Percentiles rank a stretch among this genome's conserved stretches.
phyloP scores from a whole-genome alignment of 2,113 vertebrate genomes.

The Nothocercus julius region DNA sequence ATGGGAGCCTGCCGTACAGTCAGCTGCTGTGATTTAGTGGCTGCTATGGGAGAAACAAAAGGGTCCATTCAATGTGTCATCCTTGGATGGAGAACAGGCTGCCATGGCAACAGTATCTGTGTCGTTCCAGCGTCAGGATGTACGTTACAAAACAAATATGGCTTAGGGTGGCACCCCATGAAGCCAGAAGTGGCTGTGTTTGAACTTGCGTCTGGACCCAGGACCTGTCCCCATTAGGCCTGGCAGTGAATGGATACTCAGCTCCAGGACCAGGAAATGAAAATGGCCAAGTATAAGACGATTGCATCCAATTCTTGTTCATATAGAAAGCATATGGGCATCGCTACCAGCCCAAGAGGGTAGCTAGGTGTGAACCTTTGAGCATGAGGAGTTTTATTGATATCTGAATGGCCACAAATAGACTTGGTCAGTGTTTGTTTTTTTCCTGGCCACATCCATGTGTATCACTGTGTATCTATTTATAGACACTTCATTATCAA shows the following conservation, averaged over 20 bases:
- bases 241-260: background rate
- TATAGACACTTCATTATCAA: background rate
- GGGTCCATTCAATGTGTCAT: fast-evolving
- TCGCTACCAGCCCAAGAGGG: background rate
- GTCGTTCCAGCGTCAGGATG: background rate
- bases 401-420: background rate
- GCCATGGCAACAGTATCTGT: background rate
- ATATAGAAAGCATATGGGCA: fast-evolving
- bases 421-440: background rate
- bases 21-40: background rate
- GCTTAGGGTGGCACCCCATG: background rate
- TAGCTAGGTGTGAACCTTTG: background rate
- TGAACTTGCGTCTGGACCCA: background rate
- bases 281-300: fast-evolving
- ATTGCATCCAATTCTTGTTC: background rate
- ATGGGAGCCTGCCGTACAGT: background rate
- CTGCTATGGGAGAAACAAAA: background rate
- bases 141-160: fast-evolving
- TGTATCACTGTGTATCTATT: background rate
- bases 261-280: fast-evolving
- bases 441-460: too few relatives aligned
- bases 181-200: background rate
- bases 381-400: background rate
- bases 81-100: background rate
- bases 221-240: fast-evolving